phyloP scores from a whole-genome alignment of 2,797 vertebrate genomes.

The Hoplostethus mediterraneus region DNA sequence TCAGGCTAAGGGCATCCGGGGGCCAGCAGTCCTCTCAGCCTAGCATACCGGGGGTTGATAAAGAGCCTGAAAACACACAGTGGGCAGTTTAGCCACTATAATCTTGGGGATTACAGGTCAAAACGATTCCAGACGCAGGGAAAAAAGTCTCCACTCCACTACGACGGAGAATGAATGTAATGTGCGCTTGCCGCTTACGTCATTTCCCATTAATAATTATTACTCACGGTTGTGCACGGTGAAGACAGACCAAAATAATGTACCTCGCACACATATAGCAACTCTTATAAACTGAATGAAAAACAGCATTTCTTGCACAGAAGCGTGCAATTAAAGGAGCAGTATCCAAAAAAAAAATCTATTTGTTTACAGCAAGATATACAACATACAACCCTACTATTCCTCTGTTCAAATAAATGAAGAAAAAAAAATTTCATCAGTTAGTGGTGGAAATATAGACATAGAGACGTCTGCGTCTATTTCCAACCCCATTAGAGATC shows the following conservation, averaged over 20 bases:
- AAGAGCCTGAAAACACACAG: constrained; percentile 76
- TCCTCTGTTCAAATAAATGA: not conserved
- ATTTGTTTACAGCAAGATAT: no score
- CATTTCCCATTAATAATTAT: constrained; percentile 20
- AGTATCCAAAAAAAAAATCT: no score
- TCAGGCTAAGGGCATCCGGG: constrained; percentile 78
- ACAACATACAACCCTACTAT: not conserved
- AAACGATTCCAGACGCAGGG: constrained; percentile 70
- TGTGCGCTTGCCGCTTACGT: constrained; percentile 28
- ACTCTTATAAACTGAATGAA: not conserved
- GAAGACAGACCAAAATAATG: constrained; percentile 6
- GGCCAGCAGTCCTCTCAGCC: constrained; percentile 73
- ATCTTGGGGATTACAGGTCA: constrained; percentile 80
- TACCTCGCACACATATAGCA: not conserved
- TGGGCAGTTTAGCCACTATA: constrained; percentile 79
- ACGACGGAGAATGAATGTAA: constrained; percentile 44
- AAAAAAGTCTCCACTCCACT: constrained; percentile 20
- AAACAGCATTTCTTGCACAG: not conserved
- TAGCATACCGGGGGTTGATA: constrained; percentile 72
- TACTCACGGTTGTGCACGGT: constrained; percentile 27
- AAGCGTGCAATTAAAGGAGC: constrained; percentile 1
- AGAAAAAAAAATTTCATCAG: not conserved
- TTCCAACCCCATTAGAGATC: constrained; percentile 90
- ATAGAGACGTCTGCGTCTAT: constrained; percentile 79
- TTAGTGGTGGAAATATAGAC: constrained; percentile 48